phyloP scores from a whole-genome alignment of 2,888 invertebrate species.

The Priocnemis perturbator region DNA sequence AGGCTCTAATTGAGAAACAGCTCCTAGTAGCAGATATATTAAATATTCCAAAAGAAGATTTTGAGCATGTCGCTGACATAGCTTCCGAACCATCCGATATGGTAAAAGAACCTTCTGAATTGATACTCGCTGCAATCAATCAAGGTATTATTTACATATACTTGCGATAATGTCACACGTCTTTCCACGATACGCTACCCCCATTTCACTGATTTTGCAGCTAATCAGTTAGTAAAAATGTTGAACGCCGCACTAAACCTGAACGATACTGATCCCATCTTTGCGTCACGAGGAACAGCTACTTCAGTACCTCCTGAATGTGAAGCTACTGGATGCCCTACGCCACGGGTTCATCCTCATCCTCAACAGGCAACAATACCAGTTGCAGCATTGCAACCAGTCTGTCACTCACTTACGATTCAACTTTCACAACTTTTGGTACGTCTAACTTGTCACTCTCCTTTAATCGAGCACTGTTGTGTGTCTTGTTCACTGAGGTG shows the following conservation, averaged over 20 bases:
- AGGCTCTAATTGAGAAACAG: slow-evolving; percentile 84
- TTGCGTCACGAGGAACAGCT: slow-evolving; percentile 74
- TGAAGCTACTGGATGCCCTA: slow-evolving; percentile 74
- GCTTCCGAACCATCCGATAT: slow-evolving; percentile 79
- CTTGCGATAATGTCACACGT: neutral
- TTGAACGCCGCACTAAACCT: slow-evolving; percentile 79
- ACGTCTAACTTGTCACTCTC: slow-evolving; percentile 27
- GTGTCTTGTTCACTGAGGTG: no score
- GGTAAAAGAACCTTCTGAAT: slow-evolving; percentile 80
- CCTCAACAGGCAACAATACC: slow-evolving; percentile 78
- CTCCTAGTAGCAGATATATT: slow-evolving; percentile 85
- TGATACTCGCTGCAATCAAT: slow-evolving; percentile 83
- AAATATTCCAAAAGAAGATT: slow-evolving; percentile 84
- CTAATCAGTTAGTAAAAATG: slow-evolving; percentile 77
- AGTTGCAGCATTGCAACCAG: slow-evolving; percentile 79
- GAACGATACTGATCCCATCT: slow-evolving; percentile 78
- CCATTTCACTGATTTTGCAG: slow-evolving; percentile 63
- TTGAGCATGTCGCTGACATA: slow-evolving; percentile 82
- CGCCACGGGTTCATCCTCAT: slow-evolving; percentile 71
- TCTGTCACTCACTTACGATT: slow-evolving; percentile 80
- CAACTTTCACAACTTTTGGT: slow-evolving; percentile 85
- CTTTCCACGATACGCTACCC: neutral
- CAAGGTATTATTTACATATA: slow-evolving; percentile 76
- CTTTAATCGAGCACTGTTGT: neutral
- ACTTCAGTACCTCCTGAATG: slow-evolving; percentile 67